Evolutionary conservation across 2,113 vertebrate genomes (phyloP).

Genomic region (Collichthys lucidus): DNA sequence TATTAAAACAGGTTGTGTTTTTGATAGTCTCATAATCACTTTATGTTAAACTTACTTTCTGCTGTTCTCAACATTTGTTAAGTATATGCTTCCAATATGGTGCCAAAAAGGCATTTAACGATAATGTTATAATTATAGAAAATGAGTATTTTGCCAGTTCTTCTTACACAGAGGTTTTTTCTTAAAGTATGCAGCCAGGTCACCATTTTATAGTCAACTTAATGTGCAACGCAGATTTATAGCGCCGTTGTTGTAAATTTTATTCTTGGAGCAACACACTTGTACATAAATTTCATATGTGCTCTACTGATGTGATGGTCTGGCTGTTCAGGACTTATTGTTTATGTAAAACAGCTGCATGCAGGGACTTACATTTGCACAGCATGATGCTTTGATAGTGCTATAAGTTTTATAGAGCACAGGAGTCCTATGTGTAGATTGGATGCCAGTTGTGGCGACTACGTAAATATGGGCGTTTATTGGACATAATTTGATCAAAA

Average conservation of each 20-base stretch:
- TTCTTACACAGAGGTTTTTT: not conserved
- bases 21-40: constrained; percentile 12
- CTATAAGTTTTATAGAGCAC: not conserved
- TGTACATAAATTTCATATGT: constrained; percentile 11
- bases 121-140: not conserved
- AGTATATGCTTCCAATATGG: constrained; percentile 22
- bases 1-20: constrained; percentile 2
- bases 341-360: not conserved
- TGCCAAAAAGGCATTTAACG: not conserved
- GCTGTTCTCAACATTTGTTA: constrained; percentile 10
- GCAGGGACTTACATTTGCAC: not conserved
- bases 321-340: not conserved
- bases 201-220: constrained; percentile 5
- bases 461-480: too few relatives aligned
- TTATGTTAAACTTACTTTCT: not conserved
- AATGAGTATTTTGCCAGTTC: not conserved
- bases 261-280: not conserved
- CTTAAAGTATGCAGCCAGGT: not conserved
- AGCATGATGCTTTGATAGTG: not conserved
- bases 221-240: not conserved
- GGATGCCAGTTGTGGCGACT: not conserved
- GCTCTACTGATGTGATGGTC: not conserved
- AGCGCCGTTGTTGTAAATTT: constrained; percentile 16
- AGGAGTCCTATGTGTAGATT: not conserved
- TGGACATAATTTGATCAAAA: not conserved